A percentile compares a stretch with the other conserved stretches of the same genome.
Conservation (phyloP, 1,140 invertebrate genomes). For the Pseudomyrmex pallidus region DNA sequence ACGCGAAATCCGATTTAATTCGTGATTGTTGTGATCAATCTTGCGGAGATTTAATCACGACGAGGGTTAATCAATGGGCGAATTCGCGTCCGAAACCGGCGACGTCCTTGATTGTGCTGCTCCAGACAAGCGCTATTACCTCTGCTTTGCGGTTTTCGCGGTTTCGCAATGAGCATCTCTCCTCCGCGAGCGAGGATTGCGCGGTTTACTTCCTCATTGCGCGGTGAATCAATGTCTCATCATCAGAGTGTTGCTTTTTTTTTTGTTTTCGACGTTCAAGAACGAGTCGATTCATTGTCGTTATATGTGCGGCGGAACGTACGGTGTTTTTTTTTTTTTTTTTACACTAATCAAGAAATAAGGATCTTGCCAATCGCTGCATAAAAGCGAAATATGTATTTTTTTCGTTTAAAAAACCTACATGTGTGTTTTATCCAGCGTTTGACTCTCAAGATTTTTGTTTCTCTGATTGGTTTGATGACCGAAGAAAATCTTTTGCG, state of each 20-base stretch:
- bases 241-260: conserved; percentile 7
- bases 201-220: conserved; percentile 71
- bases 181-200: conserved; percentile 66
- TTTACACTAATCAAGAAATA: too few relatives aligned
- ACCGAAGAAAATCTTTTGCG: too few relatives aligned
- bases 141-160: conserved; percentile 69
- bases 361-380: too few relatives aligned
- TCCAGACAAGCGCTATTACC: conserved; percentile 65
- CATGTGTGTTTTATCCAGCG: too few relatives aligned
- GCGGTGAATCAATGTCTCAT: conserved; percentile 71
- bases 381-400: too few relatives aligned
- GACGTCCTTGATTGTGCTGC: conserved; percentile 46
- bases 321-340: too few relatives aligned
- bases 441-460: too few relatives aligned
- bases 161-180: conserved; percentile 70
- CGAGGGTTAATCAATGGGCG: conserved; percentile 27
- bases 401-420: too few relatives aligned
- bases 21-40: not conserved
- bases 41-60: not conserved
- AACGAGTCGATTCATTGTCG: too few relatives aligned
- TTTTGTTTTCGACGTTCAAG: too few relatives aligned
- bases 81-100: not conserved
- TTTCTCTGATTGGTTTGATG: too few relatives aligned
- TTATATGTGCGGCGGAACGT: too few relatives aligned
- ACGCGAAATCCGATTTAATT: conserved; percentile 5